Conservation (phyloP, 2,888 invertebrate genomes). For the Ceriagrion tenellum region DNA sequence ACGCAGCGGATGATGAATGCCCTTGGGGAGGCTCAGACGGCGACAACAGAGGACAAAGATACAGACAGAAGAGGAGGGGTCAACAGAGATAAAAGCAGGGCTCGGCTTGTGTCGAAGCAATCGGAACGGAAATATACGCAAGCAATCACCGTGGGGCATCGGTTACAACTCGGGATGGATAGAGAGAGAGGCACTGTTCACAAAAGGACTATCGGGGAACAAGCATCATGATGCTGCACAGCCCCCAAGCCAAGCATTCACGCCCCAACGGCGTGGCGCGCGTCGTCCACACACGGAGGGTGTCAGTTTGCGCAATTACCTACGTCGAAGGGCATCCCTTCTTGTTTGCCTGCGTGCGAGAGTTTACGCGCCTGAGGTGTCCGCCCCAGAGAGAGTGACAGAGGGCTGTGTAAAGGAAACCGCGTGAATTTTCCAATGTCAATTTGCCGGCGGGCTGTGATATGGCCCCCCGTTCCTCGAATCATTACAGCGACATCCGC, state of each 20-base stretch:
- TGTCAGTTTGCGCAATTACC: conserved; percentile 25
- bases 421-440: background rate
- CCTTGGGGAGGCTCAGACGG: background rate
- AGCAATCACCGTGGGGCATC: conserved; percentile 45
- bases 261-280: background rate
- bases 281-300: background rate
- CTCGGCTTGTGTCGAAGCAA: conserved; percentile 39
- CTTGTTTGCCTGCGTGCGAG: background rate
- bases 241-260: no score
- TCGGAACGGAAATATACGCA: conserved; percentile 28
- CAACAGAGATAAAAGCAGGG: conserved; percentile 17
- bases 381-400: background rate
- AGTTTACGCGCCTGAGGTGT: background rate
- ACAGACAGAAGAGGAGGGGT: conserved; percentile 18
- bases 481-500: no score
- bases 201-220: background rate
- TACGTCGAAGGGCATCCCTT: background rate
- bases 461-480: background rate
- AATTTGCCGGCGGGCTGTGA: background rate
- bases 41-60: background rate
- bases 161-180: background rate
- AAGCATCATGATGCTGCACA: background rate
- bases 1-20: background rate
- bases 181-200: background rate
- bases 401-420: background rate